A percentile compares a stretch with the other conserved stretches of the same genome.
Conservation (phyloP, 1,140 invertebrate genomes). For the Stegodyphus mimosarum region DNA sequence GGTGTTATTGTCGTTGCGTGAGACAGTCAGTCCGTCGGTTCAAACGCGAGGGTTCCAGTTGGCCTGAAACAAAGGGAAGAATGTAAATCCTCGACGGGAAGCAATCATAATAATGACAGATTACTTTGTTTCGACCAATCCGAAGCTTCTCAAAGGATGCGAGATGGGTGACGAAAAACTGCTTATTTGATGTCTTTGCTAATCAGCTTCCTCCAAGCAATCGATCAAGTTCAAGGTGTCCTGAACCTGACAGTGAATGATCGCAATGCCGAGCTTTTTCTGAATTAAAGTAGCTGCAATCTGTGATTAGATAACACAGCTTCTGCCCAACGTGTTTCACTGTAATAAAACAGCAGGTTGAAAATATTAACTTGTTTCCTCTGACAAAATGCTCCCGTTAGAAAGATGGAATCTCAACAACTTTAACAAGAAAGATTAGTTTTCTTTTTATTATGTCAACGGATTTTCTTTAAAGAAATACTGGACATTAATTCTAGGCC, state of each 20-base stretch:
- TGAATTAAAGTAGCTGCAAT: slow-evolving; percentile 9
- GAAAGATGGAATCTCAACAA: too few relatives aligned
- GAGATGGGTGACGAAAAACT: slow-evolving; percentile 46
- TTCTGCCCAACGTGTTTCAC: not conserved
- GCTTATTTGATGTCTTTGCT: slow-evolving; percentile 41
- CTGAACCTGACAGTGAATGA: slow-evolving; percentile 23
- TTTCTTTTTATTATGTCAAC: too few relatives aligned
- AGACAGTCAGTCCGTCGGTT: slow-evolving; percentile 3
- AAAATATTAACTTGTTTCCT: too few relatives aligned
- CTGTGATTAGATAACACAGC: not conserved
- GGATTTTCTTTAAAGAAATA: too few relatives aligned
- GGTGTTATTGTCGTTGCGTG: not conserved
- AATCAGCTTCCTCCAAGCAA: slow-evolving; percentile 32
- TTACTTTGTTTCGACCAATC: slow-evolving; percentile 34
- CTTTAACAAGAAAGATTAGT: too few relatives aligned
- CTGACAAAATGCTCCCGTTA: too few relatives aligned
- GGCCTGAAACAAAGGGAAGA: slow-evolving; percentile 50
- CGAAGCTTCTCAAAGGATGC: slow-evolving; percentile 3
- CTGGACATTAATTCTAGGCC: not conserved
- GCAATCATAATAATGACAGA: slow-evolving; percentile 44
- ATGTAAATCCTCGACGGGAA: slow-evolving; percentile 34
- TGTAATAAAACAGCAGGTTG: too few relatives aligned
- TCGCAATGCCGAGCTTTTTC: not conserved
- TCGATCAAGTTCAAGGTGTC: slow-evolving; percentile 39
- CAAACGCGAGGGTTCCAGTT: slow-evolving; percentile 37